Conservation (phyloP, 2,113 vertebrate species). For the Lonchura striata region DNA sequence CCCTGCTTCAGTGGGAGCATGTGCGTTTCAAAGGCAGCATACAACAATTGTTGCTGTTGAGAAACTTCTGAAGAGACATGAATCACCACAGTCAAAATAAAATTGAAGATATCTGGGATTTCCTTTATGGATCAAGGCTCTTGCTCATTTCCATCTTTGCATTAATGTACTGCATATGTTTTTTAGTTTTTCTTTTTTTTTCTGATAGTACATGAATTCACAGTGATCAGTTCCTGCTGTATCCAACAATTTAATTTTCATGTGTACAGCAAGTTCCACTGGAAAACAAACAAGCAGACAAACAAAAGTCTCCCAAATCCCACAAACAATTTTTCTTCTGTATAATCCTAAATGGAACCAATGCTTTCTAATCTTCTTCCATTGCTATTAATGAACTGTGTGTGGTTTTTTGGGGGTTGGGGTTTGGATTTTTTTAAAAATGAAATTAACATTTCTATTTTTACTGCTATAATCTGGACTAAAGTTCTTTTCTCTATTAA, state of each 20-base stretch:
- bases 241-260: not conserved
- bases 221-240: not conserved
- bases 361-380: not conserved
- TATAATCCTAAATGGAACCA: not conserved
- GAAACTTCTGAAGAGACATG: conserved; percentile 24
- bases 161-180: not conserved
- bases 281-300: not conserved
- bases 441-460: not conserved
- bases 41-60: not conserved
- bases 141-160: not conserved
- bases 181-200: not conserved
- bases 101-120: not conserved
- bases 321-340: not conserved
- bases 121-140: not conserved
- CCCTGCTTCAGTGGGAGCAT: not conserved
- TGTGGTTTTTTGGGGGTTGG: rapidly evolving
- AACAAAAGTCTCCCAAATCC: not conserved
- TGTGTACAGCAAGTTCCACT: not conserved
- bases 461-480: not conserved
- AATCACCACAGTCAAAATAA: conserved; percentile 7
- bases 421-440: not conserved
- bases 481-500: not conserved
- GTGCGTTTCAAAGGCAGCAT: conserved; percentile 19
- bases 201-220: not conserved
- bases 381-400: not conserved